Base-by-base conservation (phyloP, 2,113 vertebrate genomes). In the Sinocyclocheilus rhinocerous region DNA sequence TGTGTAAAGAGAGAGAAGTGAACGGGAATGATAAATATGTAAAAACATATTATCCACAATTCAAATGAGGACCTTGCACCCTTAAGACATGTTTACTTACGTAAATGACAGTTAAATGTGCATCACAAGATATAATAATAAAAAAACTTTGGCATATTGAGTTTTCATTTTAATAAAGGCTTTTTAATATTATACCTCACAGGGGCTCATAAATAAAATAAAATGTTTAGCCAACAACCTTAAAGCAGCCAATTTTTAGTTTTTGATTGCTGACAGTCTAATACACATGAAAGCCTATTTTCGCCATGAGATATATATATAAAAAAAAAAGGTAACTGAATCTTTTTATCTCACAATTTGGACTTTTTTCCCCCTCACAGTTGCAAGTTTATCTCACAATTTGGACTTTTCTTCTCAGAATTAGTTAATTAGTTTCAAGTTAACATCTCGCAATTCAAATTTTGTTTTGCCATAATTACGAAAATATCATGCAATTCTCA, bases 1-100 rank as follows among this genome's bases (percentile, higher is more conserved):
- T 12, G 75, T 24, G 45, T n/a, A 29, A 73, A 61, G 29, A 69
- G 75, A 79, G 61, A 77, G 39, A 70, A 84, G 36, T 59, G 13
- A 26, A 48, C 39, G 16, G 36, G 76, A 20, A 84, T 81, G 36
- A 52, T 48, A 3, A 75, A 22, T 16, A 77, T 67, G 61, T 70
- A 22, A 22, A 39, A 87, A 75, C 59, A 84, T 65, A 18, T 52
- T 65, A 33, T 13, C 45, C 50, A 65, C 15, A 65, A 84, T 4
- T 76, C 15, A 70, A 36, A 70, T 50, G 15, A 10, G 16, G 16
- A 69, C 65, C 20, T 45, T 22, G 33, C 9, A 42, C 1, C 8
- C 36, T 39, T 45, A 33, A 15, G 22, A 29, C 45, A 26, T 2
- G 22, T 76, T 76, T 8, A 76, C 75, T 76, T 26, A 2, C 1